Base-by-base conservation (phyloP, 2,113 vertebrate species). In the Panthera leo region DNA sequence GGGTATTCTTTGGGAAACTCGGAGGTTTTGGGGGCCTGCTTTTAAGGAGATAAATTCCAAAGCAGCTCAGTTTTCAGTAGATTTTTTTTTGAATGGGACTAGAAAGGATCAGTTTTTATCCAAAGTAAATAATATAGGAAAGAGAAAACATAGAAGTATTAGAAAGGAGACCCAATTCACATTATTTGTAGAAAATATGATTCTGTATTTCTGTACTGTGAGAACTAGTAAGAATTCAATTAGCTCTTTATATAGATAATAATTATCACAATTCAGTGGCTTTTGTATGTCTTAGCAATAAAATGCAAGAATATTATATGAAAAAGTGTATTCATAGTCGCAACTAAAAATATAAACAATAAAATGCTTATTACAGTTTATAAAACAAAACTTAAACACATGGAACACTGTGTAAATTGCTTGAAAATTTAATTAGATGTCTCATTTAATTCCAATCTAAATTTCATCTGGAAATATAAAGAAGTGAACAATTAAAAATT, bases 361-460 rank as follows among this genome's bases (percentile, higher is more conserved):
- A 55, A 78, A 88, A 96, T 93, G 86, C 34, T 93, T 89, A 85
- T 87, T 95, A n/a, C n/a, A 45, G 39, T 14, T 84, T 73, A 89
- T 87, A 87, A 93, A 97, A 63, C 79, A 82, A 97, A 92, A 80
- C 55, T 85, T 63, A 91, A 96, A 79, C 55, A 63, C 53, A 89
- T 94, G 55, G 85, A 97, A 95, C 73, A 94, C 80, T 84, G n/a
- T 90, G 48, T 94, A 91, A 88, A 83, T 94, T 96, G 23, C 19
- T 95, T 96, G 53, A 45, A 94, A 85, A 58, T 96, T 91, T 95
- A 97, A 96, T 96, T 79, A 93, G 36, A 39, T 97, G 48, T 93
- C 91, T 97, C 70, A 34, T 91, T 96, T 86, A 86, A 85, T 96
- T 96, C 70, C 42, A 84, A 12, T 95, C 85, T 91, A 15, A 95